Conservation (phyloP, 1,140 invertebrate genomes). For the Trialeurodes vaporariorum region DNA sequence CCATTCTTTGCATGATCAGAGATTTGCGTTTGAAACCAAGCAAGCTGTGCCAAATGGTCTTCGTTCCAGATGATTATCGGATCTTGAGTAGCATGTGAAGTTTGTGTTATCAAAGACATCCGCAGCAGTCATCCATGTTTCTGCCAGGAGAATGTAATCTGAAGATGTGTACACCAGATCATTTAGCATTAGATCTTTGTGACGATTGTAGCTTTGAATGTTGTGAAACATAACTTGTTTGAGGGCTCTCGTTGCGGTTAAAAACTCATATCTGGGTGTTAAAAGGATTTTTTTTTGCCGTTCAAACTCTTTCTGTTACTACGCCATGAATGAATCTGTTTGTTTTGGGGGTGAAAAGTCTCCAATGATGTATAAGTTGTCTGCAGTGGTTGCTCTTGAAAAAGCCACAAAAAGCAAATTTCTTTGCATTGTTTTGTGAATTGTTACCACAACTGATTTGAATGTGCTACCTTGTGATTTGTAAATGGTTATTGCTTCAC, state of each 20-base stretch:
- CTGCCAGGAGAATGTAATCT: not conserved
- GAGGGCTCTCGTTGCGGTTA: not conserved
- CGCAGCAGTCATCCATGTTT: not conserved
- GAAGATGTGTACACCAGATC: not conserved
- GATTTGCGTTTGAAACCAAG: not conserved
- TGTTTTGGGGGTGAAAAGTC: not conserved
- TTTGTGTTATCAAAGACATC: not conserved
- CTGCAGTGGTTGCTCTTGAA: not conserved
- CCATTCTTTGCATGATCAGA: not conserved
- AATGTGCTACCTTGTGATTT: not conserved
- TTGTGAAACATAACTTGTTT: not conserved
- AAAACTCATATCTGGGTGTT: not conserved
- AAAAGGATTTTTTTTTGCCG: not conserved
- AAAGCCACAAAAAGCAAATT: not conserved
- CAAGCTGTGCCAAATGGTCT: not conserved
- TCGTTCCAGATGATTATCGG: not conserved
- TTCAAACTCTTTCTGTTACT: not conserved
- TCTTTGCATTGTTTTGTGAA: not conserved
- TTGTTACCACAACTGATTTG: not conserved
- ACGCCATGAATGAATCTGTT: not conserved
- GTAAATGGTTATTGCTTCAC: not conserved
- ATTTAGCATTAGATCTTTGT: not conserved
- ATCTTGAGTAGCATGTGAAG: not conserved
- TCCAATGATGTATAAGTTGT: not conserved
- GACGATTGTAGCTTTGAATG: not conserved